phyloP scores from a whole-genome alignment of 2,888 invertebrate species.

The Orthosia gothica region DNA sequence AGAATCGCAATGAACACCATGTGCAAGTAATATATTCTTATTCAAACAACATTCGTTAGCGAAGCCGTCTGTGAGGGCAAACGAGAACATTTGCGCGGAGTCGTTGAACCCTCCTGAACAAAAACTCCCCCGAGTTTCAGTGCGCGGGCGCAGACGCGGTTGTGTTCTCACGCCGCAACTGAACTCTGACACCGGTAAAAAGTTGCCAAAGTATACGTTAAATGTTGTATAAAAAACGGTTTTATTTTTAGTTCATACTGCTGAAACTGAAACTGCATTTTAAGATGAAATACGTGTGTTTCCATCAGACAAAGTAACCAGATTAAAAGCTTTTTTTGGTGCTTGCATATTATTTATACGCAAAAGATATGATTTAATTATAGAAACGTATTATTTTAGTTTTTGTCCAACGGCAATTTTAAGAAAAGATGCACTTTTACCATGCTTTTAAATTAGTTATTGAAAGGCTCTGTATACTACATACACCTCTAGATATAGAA shows the following conservation, averaged over 20 bases:
- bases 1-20: constrained; percentile 58
- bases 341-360: too few species aligned
- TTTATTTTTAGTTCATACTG: background rate
- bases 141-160: constrained; percentile 67
- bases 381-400: too few species aligned
- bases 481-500: too few species aligned
- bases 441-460: too few species aligned
- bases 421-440: too few species aligned
- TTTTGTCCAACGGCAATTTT: too few species aligned
- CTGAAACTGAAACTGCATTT: background rate
- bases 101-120: constrained; percentile 88
- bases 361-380: too few species aligned
- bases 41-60: constrained; percentile 54
- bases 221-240: constrained; percentile 10
- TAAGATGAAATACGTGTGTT: too few species aligned
- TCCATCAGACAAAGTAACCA: too few species aligned
- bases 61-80: constrained; percentile 62
- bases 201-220: constrained; percentile 75
- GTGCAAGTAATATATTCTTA: constrained; percentile 60
- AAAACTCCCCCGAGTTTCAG: constrained; percentile 90
- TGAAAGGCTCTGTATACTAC: too few species aligned
- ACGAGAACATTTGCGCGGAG: constrained; percentile 79
- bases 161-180: constrained; percentile 85
- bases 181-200: constrained; percentile 88
- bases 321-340: too few species aligned